phyloP scores from a whole-genome alignment of 2,888 invertebrate genomes.

The Ryuthela nishihirai region DNA sequence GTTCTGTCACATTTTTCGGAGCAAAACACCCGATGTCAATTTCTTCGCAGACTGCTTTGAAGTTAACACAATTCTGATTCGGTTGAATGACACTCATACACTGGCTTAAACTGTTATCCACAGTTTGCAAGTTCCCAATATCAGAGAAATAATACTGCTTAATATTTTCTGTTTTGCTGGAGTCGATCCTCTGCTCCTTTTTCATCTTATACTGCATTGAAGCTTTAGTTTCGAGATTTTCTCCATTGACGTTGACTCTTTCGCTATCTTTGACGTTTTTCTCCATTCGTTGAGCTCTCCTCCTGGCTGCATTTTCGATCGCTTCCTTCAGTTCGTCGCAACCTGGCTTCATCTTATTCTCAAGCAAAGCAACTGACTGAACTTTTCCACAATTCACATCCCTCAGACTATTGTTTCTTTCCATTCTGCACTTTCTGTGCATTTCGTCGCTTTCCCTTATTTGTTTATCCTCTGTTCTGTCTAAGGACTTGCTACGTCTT shows the following conservation, averaged over 20 bases:
- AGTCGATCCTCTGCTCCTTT: too few species aligned
- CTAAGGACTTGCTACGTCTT: conserved; percentile 23
- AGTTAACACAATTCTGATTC: too few species aligned
- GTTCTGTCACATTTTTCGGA: too few species aligned
- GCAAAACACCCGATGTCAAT: too few species aligned
- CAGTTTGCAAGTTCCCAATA: too few species aligned
- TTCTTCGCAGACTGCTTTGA: too few species aligned
- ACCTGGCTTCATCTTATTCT: neutral
- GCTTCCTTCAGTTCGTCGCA: conserved; percentile 17
- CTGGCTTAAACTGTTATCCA: too few species aligned
- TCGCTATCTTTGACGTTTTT: neutral
- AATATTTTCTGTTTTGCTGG: neutral
- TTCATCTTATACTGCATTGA: too few species aligned
- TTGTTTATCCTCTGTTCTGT: conserved; percentile 17
- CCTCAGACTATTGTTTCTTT: conserved; percentile 22
- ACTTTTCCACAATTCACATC: neutral
- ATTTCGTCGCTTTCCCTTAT: neutral
- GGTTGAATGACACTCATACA: too few species aligned
- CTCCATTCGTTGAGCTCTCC: conserved; percentile 15
- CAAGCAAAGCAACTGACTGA: neutral
- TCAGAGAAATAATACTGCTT: neutral
- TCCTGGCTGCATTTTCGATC: conserved; percentile 17
- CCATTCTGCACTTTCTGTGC: conserved; percentile 1
- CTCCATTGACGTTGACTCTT: neutral
- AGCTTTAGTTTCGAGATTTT: too few species aligned